These are phyloP conservation scores for Drosophila erecta DNA, from an alignment of 1,140 invertebrate species.

Conservation along the genomic window DNA sequence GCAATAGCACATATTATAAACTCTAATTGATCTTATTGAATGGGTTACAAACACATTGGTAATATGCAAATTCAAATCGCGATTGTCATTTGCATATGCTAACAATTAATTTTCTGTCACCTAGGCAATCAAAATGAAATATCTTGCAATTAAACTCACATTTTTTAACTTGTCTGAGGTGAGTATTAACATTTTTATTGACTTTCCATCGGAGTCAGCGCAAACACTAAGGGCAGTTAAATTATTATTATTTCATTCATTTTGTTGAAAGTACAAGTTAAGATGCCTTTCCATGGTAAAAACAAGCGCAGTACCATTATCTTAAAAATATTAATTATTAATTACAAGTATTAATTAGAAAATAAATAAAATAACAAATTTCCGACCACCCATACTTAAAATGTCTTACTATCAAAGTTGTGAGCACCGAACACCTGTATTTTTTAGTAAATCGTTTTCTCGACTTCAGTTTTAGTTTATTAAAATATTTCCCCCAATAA, in stretches of 20 bases:
- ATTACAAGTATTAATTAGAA: no score
- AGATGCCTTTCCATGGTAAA: no score
- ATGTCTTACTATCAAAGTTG: not conserved
- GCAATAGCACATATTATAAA: slow-evolving; percentile 1
- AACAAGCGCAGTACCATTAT: no score
- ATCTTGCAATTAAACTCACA: slow-evolving; percentile 30
- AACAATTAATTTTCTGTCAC: slow-evolving; percentile 50
- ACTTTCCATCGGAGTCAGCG: slow-evolving; percentile 5
- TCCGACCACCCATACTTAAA: no score
- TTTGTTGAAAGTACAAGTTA: no score
- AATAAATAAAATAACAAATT: no score
- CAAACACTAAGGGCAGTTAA: no score
- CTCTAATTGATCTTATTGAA: slow-evolving; percentile 46
- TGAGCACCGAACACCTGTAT: not conserved
- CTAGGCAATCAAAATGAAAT: slow-evolving; percentile 27
- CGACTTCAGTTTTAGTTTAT: not conserved
- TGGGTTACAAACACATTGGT: slow-evolving; percentile 12
- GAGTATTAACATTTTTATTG: slow-evolving; percentile 22
- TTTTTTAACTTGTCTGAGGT: slow-evolving; percentile 5
- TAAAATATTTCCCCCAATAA: slow-evolving; percentile 9
- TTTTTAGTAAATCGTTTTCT: not conserved
- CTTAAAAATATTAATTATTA: no score
- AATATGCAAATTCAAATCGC: slow-evolving; percentile 36
- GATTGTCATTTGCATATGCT: slow-evolving; percentile 26
- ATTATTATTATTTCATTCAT: no score